A percentile compares a stretch with the other conserved stretches of the same genome.
Conservation (phyloP, 2,113 vertebrate species). For the Paracanthobrama guichenoti region DNA sequence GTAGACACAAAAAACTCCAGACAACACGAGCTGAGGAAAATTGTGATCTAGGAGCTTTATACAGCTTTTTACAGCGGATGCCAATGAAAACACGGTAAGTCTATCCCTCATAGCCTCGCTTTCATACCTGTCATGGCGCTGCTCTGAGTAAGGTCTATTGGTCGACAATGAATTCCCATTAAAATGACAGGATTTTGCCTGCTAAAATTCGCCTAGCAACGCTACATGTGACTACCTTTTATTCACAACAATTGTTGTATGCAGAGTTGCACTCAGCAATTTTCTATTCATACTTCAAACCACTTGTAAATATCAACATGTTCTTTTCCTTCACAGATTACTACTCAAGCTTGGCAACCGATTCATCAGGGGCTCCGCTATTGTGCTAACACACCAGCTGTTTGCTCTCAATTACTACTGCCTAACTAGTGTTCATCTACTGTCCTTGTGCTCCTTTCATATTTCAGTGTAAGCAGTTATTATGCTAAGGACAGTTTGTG, state of each 20-base stretch:
- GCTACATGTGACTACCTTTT: neutral
- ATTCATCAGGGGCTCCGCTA: constrained; percentile 90
- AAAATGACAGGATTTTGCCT: neutral
- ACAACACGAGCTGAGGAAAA: too few species aligned
- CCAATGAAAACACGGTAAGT: too few species aligned
- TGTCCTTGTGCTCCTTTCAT: neutral
- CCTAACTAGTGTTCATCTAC: constrained; percentile 22
- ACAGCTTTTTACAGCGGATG: too few species aligned
- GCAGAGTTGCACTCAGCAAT: neutral
- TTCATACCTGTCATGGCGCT: too few species aligned
- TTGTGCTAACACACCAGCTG: constrained; percentile 71
- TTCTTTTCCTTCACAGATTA: constrained; percentile 57
- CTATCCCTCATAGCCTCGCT: too few species aligned
- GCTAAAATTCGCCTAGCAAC: too few species aligned
- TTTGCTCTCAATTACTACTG: constrained; percentile 11
- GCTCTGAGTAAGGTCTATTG: neutral
- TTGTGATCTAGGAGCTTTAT: too few species aligned
- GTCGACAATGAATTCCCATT: neutral
- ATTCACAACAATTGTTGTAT: neutral
- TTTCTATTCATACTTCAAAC: neutral
- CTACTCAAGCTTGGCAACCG: constrained; percentile 78
- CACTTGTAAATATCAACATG: neutral
- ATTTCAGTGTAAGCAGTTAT: constrained; percentile 20
- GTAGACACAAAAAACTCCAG: too few species aligned
- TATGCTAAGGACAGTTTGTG: neutral